Evolutionary conservation across 1,140 invertebrate species (phyloP).

Genomic region (Theocolax elegans): DNA sequence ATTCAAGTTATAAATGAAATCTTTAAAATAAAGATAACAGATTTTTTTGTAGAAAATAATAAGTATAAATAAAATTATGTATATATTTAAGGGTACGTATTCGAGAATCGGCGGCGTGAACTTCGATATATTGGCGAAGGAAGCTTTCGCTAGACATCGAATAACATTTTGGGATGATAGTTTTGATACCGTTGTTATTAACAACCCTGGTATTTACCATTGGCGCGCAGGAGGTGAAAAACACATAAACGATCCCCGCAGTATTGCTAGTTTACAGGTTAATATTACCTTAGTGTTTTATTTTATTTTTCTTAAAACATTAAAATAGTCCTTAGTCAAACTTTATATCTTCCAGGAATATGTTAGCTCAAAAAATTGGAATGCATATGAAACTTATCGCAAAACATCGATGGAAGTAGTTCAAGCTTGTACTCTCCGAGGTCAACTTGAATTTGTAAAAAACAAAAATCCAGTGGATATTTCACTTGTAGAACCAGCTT

Average conservation of each 20-base stretch:
- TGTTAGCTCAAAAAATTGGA: slow-evolving; percentile 81
- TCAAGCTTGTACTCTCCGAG: slow-evolving; percentile 88
- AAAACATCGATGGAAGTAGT: slow-evolving; percentile 90
- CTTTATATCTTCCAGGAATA: slow-evolving; percentile 75
- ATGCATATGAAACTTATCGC: slow-evolving; percentile 89
- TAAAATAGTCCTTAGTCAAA: too few relatives aligned
- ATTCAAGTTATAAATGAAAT: slow-evolving; percentile 50
- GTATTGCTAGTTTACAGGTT: slow-evolving; percentile 91
- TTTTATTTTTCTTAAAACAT: slow-evolving; percentile 19
- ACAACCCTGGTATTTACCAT: slow-evolving; percentile 95
- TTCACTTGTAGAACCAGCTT: slow-evolving; percentile 89
- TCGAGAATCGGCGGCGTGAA: slow-evolving; percentile 94
- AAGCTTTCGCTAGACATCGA: slow-evolving; percentile 86
- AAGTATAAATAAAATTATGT: too few relatives aligned
- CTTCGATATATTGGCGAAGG: slow-evolving; percentile 89
- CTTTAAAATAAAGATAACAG: background rate
- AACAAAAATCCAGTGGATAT: slow-evolving; percentile 83
- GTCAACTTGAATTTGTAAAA: slow-evolving; percentile 88
- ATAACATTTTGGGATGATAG: slow-evolving; percentile 80
- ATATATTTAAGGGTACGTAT: slow-evolving; percentile 83
- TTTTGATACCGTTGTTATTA: slow-evolving; percentile 83
- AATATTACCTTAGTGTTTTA: slow-evolving; percentile 2
- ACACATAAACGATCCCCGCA: slow-evolving; percentile 96
- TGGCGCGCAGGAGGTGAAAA: slow-evolving; percentile 98
- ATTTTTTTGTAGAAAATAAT: background rate